Percentiles rank a stretch among this genome's conserved stretches.
Conservation (phyloP, 1,140 invertebrate species). For the Calliopsis andreniformis region DNA sequence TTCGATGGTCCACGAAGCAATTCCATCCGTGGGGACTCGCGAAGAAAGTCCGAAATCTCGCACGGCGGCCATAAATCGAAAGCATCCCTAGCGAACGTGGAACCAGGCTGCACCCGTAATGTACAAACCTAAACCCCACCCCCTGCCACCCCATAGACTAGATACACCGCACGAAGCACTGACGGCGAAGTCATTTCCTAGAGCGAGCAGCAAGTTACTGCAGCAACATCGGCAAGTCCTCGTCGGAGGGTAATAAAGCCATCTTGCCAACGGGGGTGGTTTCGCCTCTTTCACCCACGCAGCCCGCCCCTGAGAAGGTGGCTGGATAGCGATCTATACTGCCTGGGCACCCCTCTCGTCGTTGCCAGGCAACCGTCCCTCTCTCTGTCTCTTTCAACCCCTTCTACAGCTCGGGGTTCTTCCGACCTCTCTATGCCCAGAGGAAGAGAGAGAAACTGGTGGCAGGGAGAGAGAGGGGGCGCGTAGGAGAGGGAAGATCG, state of each 20-base stretch:
- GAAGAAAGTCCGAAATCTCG: constrained; percentile 13
- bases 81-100: neutral
- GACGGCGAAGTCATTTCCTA: constrained; percentile 75
- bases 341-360: constrained; percentile 64
- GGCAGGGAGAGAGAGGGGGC: too few relatives aligned
- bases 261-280: constrained; percentile 73
- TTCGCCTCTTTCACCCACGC: constrained; percentile 59
- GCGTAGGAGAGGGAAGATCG: neutral
- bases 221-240: constrained; percentile 74
- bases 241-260: constrained; percentile 77
- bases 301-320: constrained; percentile 74
- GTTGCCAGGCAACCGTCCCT: constrained; percentile 57
- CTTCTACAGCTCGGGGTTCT: constrained; percentile 36
- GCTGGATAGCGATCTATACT: constrained; percentile 78
- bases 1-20: neutral
- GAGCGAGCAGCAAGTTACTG: constrained; percentile 72
- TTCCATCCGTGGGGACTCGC: neutral
- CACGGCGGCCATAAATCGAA: constrained; percentile 25
- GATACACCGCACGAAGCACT: constrained; percentile 57
- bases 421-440: constrained; percentile 37
- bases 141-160: neutral
- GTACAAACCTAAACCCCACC: neutral
- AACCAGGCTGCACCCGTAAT: neutral
- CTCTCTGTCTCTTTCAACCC: constrained; percentile 53
- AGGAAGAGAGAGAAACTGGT: neutral